Evolutionary conservation across 2,888 invertebrate species (phyloP), one percentile per base, ranked within the genome.

Genomic region (Beris chalybata): DNA sequence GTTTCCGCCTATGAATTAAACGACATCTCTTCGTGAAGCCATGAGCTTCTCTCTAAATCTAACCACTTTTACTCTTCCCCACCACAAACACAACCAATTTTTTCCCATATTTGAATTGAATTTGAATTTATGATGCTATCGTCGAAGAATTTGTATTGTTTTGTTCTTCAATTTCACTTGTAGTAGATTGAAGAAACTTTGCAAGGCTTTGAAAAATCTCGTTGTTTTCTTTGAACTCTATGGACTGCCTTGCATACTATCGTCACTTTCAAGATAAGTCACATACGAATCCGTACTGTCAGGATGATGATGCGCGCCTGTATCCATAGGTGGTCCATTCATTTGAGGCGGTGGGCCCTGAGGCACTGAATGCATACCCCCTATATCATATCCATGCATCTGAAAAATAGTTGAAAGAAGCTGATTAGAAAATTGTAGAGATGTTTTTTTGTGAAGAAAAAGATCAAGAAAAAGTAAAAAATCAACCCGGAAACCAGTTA

Each of bases 301-400:
- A 22, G 90, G 90, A 81, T 92, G 92, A 72, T 87, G 86, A 75
- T 87, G 86, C 74, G 85, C 85, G 65, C 79, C 78, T 66, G 79
- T 76, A 76, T 87, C 87, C 67, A 83, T 79, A 22, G 82, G 81
- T 66, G 83, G 82, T 0, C 86, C 86, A 32, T 85, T 85, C 70
- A 86, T 85, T 64, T 86, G 86, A 43, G 85, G 84, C 7, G 85
- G 84, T 38, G 87, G 86, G 72, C 82, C 83, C 50, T 83, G 84
- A 45, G 81, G 83, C 59, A 77, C 72, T 50, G 83, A 82, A 54
- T 84, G 84, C 76, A 83, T 82, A 52, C 83, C 84, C 68, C 84
- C 84, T 70, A 93, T 83, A 78, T 93, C 93, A 78, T 94, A 94
- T 68, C 94, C 94, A 76, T 94, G 94, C 93, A 95, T 93, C 93